These are phyloP conservation scores for Sebastes itinus DNA, from an alignment of 2,797 vertebrate genomes.

Conservation along the genomic window DNA sequence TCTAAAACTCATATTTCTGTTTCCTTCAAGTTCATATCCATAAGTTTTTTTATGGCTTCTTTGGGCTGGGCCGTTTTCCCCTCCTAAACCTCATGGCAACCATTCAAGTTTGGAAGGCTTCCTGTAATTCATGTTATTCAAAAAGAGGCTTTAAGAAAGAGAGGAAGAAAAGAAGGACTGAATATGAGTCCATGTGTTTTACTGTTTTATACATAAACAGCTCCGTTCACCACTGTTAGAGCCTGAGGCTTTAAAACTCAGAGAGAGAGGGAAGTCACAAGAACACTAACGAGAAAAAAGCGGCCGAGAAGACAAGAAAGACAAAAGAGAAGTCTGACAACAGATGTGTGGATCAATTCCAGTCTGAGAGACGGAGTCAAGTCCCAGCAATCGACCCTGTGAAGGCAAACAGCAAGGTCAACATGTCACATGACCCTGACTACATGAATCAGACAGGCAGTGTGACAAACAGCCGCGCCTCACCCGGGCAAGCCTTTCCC, in stretches of 20 bases:
- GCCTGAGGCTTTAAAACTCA: not conserved
- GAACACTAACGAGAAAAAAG: not conserved
- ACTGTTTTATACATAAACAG: conserved; percentile 28
- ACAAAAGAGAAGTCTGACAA: too few species aligned
- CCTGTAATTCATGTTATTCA: conserved; percentile 28
- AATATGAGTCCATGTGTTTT: conserved; percentile 12
- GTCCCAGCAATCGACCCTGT: conserved; percentile 2
- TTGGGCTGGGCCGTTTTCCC: not conserved
- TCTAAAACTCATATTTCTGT: conserved; percentile 35
- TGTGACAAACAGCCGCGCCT: too few species aligned
- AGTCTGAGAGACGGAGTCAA: conserved; percentile 18
- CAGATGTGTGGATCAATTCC: conserved; percentile 21
- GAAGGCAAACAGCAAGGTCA: conserved; percentile 19
- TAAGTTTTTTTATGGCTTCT: conserved; percentile 15
- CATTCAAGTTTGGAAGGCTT: conserved; percentile 1
- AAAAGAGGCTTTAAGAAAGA: not conserved
- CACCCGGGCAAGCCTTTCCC: too few species aligned
- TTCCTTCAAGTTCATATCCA: conserved; percentile 33
- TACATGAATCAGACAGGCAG: conserved; percentile 30
- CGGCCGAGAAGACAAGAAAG: too few species aligned
- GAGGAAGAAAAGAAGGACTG: not conserved
- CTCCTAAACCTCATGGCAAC: conserved; percentile 10
- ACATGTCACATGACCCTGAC: conserved; percentile 49
- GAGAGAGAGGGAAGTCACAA: not conserved
- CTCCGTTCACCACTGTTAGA: conserved; percentile 5